Base-by-base conservation (phyloP, 2,888 invertebrate genomes). In the Tipula unca region DNA sequence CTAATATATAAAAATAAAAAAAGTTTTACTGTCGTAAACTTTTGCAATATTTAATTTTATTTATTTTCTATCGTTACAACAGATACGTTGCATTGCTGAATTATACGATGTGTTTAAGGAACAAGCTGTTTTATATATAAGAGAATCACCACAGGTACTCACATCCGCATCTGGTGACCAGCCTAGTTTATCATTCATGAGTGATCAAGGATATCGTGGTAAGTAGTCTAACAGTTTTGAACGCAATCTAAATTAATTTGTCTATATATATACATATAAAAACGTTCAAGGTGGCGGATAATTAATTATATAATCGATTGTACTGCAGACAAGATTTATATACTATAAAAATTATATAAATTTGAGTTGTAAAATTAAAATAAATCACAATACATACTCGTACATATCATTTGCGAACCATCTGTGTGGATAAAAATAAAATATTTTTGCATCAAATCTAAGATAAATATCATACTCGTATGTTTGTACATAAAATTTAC, bases 161-260 rank as follows among this genome's bases (percentile, higher is more conserved):
- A 83, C 83, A 20, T 83, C 83, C 8, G 83, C 83, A n/a, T 83
- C 83, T 17, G 83, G 83, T 32, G 83, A 83, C 4, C 83, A 83
- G 32, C 83, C 83, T 83, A 83, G 83, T 83, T 83, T 83, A 83
- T 83, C 83, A 83, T 83, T 83, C n/a, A 83, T 83, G 83, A 83
- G 83, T 83, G 83, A 83, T 83, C 83, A 83, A 20, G 83, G 83
- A 83, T 83, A 83, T 83, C 83, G 83, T 17, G 83, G 48, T 48
- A 48, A 14, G 48, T 48, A n/a, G 10, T 10, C 39, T 3, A n/a
- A n/a, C n/a, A 1, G n/a, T n/a, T 48, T 48, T 17, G n/a, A n/a
- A n/a, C n/a, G n/a, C n/a, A 48, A 48, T 48, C n/a, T 1, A n/a
- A 48, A 48, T 48, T 48, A 48, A 48, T 48, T 48, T 48, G 48